A percentile compares a stretch with the other conserved stretches of the same genome.
Evolutionary conservation across 2,797 vertebrate species (phyloP).

Genomic region (Aselliscus stoliczkanus): DNA sequence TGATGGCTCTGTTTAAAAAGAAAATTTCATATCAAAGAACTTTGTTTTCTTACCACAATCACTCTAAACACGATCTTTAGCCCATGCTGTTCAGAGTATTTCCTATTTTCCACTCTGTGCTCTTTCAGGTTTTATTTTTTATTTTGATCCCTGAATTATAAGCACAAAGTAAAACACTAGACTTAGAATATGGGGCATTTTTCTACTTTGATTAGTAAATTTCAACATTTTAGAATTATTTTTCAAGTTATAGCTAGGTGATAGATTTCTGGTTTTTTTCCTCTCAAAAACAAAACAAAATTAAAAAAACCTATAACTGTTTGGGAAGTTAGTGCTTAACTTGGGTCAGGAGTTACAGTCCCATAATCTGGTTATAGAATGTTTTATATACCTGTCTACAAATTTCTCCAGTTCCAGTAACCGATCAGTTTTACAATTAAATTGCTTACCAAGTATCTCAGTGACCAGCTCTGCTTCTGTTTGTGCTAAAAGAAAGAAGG

Average conservation of each 20-base stretch:
- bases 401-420: background rate
- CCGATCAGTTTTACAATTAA: background rate
- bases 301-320: background rate
- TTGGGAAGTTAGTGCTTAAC: background rate
- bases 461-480: background rate
- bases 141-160: background rate
- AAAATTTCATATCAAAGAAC: background rate
- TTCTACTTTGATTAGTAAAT: background rate
- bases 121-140: background rate
- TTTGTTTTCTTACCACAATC: background rate
- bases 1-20: background rate
- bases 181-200: background rate
- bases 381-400: background rate
- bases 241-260: background rate
- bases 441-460: background rate
- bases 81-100: background rate
- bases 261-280: background rate
- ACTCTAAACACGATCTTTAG: background rate
- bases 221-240: background rate
- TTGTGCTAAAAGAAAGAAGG: constrained; percentile 18
- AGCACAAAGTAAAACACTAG: background rate
- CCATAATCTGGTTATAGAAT: background rate
- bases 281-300: background rate
- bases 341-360: background rate
- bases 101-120: background rate